Conservation (phyloP, 2,113 vertebrate species). For the Bufo gargarizans region DNA sequence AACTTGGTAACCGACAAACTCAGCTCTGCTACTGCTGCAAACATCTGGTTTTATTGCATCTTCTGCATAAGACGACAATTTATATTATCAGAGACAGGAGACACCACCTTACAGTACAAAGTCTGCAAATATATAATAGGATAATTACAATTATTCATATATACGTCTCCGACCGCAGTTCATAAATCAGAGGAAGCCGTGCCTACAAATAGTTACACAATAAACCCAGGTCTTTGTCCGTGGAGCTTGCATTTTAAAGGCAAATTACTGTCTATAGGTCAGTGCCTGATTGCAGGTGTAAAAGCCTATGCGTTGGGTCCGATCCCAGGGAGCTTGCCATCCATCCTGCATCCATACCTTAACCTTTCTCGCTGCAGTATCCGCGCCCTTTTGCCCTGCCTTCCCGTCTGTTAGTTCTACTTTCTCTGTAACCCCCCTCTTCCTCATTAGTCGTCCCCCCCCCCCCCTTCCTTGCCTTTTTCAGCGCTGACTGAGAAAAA, state of each 20-base stretch:
- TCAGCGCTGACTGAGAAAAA: conserved; percentile 24
- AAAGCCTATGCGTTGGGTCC: not conserved
- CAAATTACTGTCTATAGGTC: not conserved
- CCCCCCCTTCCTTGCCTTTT: not conserved
- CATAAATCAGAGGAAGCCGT: not conserved
- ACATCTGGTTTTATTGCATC: no score
- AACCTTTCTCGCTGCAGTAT: not conserved
- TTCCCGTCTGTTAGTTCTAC: conserved; percentile 22
- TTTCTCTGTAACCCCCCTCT: conserved; percentile 19
- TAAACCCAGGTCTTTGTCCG: not conserved
- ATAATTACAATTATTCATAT: not conserved
- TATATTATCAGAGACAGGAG: not conserved
- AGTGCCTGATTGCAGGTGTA: not conserved
- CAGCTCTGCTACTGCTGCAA: no score
- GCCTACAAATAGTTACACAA: not conserved
- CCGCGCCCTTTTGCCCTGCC: not conserved
- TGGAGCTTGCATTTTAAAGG: not conserved
- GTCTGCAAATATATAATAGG: not conserved
- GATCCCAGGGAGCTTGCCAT: not conserved
- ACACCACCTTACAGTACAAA: not conserved
- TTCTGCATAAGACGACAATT: not conserved
- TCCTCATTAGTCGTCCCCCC: not conserved
- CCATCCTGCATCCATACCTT: not conserved
- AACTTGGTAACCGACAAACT: no score
- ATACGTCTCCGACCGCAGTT: not conserved